Evolutionary conservation across 1,140 invertebrate species (phyloP).

Genomic region (Drosophila pruinosa): DNA sequence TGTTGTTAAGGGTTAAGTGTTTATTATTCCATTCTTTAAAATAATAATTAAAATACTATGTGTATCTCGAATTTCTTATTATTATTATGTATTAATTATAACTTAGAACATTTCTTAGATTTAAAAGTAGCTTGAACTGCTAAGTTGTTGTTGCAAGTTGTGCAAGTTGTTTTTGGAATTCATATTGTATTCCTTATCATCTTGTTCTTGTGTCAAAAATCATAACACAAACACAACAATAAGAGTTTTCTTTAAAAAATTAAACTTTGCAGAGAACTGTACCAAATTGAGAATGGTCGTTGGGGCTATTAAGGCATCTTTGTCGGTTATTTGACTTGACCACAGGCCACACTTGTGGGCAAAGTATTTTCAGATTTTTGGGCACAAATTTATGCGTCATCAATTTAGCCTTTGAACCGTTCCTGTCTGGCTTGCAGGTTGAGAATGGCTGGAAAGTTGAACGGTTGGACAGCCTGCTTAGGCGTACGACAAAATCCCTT

Average conservation of each 20-base stretch:
- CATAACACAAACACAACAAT: too few relatives aligned
- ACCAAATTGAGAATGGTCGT: conserved; percentile 16
- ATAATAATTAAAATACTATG: too few relatives aligned
- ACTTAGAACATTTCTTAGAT: too few relatives aligned
- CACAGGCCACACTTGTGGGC: conserved; percentile 59
- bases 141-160: too few relatives aligned
- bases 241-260: conserved; percentile 10
- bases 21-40: too few relatives aligned
- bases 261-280: conserved; percentile 37
- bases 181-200: too few relatives aligned
- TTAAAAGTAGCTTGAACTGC: too few relatives aligned
- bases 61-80: too few relatives aligned
- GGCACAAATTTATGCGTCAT: conserved; percentile 70
- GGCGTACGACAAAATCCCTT: conserved; percentile 54
- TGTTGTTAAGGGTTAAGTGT: too few relatives aligned
- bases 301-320: conserved; percentile 43
- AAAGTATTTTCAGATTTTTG: conserved; percentile 51
- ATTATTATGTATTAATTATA: too few relatives aligned
- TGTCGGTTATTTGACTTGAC: conserved; percentile 61
- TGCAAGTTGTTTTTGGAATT: too few relatives aligned
- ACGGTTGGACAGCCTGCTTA: background rate
- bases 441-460: background rate
- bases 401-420: conserved; percentile 60
- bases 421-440: conserved; percentile 5
- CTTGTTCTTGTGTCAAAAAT: too few relatives aligned